Conservation (phyloP, 2,888 invertebrate species). For the Polyommatus iphigenia region DNA sequence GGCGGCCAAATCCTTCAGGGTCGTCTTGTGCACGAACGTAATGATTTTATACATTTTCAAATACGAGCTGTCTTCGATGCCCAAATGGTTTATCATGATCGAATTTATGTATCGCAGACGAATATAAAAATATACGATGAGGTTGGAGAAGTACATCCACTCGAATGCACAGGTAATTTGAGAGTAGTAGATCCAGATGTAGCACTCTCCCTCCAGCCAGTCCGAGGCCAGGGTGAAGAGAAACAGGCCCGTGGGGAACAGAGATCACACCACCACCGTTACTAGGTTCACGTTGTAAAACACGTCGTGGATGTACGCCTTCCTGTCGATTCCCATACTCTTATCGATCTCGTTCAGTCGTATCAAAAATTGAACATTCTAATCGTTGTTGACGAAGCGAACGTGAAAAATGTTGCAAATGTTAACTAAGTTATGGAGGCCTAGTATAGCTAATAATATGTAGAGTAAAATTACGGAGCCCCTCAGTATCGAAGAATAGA, state of each 20-base stretch:
- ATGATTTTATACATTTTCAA: slow-evolving; percentile 31
- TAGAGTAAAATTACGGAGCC: not conserved
- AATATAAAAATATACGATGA: slow-evolving; percentile 52
- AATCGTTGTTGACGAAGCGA: slow-evolving; percentile 52
- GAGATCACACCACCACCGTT: slow-evolving; percentile 40
- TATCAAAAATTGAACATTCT: slow-evolving; percentile 53
- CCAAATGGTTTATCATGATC: slow-evolving; percentile 53
- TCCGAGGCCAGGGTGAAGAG: not conserved
- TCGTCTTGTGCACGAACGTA: slow-evolving; percentile 41
- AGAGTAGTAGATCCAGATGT: slow-evolving; percentile 37
- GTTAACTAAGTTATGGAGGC: slow-evolving; percentile 37
- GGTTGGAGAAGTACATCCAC: slow-evolving; percentile 50
- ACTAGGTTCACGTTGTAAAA: slow-evolving; percentile 43
- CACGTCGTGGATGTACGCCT: slow-evolving; percentile 45
- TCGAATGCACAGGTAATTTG: slow-evolving; percentile 51
- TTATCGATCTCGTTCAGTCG: slow-evolving; percentile 59
- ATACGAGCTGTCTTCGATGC: slow-evolving; percentile 33
- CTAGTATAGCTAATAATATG: not conserved
- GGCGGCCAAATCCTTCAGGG: slow-evolving; percentile 49
- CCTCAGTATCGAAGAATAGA: slow-evolving; percentile 13
- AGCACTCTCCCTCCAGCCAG: not conserved
- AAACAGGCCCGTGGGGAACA: slow-evolving; percentile 30
- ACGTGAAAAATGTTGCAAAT: slow-evolving; percentile 49
- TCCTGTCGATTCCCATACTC: slow-evolving; percentile 52
- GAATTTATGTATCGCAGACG: slow-evolving; percentile 55